Evolutionary conservation across 2,797 vertebrate genomes (phyloP).

Genomic region (Alfaro cultratus): DNA sequence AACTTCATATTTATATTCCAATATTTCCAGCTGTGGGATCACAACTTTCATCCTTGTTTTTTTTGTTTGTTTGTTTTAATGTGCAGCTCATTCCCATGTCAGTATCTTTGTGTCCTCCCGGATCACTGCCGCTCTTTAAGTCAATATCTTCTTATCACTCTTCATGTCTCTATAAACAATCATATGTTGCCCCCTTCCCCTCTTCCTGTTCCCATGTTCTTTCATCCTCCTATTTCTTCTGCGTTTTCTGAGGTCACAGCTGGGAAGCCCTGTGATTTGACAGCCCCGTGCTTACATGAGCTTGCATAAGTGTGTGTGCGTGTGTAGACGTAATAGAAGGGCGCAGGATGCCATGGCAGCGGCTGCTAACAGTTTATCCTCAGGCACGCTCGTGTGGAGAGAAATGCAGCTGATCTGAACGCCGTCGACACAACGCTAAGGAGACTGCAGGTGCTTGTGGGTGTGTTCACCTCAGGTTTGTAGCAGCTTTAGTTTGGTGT

Average conservation of each 20-base stretch:
- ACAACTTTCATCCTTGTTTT: not conserved
- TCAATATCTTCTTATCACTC: constrained; percentile 25
- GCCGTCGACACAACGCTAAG: constrained; percentile 50
- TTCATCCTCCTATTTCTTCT: constrained; percentile 33
- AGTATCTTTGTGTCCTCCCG: constrained; percentile 25
- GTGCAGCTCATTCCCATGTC: not conserved
- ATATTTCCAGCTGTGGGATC: not conserved
- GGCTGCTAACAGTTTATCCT: constrained; percentile 73
- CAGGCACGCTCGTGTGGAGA: constrained; percentile 42
- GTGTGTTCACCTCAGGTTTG: constrained; percentile 17
- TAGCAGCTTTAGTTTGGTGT: constrained; percentile 21
- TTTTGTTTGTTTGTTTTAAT: not conserved
- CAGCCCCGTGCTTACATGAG: constrained; percentile 75
- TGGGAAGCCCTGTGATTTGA: constrained; percentile 82
- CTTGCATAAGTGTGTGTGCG: constrained; percentile 25
- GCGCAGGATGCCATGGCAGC: constrained; percentile 58
- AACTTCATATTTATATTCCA: not conserved
- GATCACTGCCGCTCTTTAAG: constrained; percentile 25
- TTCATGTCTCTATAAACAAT: constrained; percentile 20
- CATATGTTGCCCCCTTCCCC: constrained; percentile 10
- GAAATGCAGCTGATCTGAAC: constrained; percentile 41
- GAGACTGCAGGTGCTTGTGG: constrained; percentile 22
- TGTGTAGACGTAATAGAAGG: constrained; percentile 41
- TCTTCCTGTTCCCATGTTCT: constrained; percentile 12
- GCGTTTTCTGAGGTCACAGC: constrained; percentile 85